A percentile compares a stretch with the other conserved stretches of the same genome.
Evolutionary conservation across 2,888 invertebrate species (phyloP).

Genomic region (Galeopsomyia nigrocyanea): DNA sequence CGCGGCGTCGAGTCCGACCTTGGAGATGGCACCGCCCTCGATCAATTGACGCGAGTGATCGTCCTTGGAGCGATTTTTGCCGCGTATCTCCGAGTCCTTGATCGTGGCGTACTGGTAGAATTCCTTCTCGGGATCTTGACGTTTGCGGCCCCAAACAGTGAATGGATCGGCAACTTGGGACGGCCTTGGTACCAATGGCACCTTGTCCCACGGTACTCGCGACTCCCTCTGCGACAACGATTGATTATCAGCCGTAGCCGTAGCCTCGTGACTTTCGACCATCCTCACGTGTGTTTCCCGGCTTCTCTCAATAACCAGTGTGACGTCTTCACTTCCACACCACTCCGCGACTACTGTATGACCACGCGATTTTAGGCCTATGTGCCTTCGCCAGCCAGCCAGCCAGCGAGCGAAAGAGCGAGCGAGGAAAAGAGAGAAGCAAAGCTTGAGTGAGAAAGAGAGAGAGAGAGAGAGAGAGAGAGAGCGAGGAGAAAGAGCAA

Average conservation of each 20-base stretch:
- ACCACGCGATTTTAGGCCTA: constrained; percentile 31
- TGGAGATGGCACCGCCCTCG: constrained; percentile 63
- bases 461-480: constrained; percentile 16
- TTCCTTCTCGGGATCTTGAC: constrained; percentile 64
- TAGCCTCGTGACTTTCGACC: background rate
- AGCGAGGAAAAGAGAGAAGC: constrained; percentile 5
- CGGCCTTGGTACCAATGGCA: constrained; percentile 88
- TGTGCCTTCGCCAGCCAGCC: background rate
- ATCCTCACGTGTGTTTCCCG: background rate
- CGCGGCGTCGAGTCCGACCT: constrained; percentile 65
- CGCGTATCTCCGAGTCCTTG: constrained; percentile 61
- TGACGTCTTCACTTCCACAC: constrained; percentile 63
- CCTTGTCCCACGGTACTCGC: constrained; percentile 89
- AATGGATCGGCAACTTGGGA: constrained; percentile 87
- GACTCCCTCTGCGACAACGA: constrained; percentile 78
- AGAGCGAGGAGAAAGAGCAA: constrained; percentile 3
- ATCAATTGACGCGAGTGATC: constrained; percentile 65
- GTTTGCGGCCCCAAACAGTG: constrained; percentile 84
- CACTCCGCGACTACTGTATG: constrained; percentile 54
- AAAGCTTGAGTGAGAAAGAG: constrained; percentile 11
- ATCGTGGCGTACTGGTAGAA: constrained; percentile 66
- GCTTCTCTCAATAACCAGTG: constrained; percentile 43
- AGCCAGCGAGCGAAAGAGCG: too few relatives aligned
- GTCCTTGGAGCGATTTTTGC: constrained; percentile 62
- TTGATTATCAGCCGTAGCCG: constrained; percentile 13